These are phyloP conservation scores for Diadumene lineata DNA, from an alignment of 92 coral and sea anemone species.

Conservation along the genomic window DNA sequence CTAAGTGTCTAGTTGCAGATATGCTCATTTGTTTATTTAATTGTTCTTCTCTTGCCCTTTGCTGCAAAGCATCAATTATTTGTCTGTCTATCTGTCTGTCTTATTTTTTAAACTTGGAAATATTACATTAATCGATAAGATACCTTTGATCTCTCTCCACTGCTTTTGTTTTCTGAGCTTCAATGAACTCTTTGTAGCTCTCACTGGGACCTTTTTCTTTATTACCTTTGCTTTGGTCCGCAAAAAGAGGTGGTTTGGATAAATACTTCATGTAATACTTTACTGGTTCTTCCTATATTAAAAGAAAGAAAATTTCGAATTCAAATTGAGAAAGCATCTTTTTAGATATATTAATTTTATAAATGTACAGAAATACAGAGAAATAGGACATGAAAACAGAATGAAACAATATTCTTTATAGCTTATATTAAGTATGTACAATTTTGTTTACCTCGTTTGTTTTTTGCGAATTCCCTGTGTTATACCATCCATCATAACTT, in stretches of 20 bases:
- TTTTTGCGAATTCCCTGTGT: slow-evolving; percentile 64
- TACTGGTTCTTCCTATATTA: slow-evolving; percentile 69
- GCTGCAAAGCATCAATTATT: too few species aligned
- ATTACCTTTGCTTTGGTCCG: slow-evolving; percentile 25
- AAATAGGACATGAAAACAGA: background rate
- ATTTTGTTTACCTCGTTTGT: slow-evolving; percentile 56
- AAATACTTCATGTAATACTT: slow-evolving; percentile 89
- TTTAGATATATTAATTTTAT: too few species aligned
- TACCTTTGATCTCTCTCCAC: slow-evolving; percentile 91
- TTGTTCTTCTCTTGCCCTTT: too few species aligned
- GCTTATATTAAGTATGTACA: too few species aligned
- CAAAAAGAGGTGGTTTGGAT: slow-evolving; percentile 81
- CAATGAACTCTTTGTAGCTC: slow-evolving; percentile 65
- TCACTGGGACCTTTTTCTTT: slow-evolving; percentile 33
- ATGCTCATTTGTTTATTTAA: too few species aligned
- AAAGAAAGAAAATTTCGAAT: too few species aligned
- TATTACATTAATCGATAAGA: background rate
- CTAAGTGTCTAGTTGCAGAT: too few species aligned
- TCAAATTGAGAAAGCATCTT: too few species aligned
- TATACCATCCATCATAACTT: slow-evolving; percentile 61
- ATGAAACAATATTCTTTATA: too few species aligned
- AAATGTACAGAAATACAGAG: background rate
- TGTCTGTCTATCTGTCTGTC: too few species aligned
- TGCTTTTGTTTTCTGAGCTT: slow-evolving; percentile 68
- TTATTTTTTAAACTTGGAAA: too few species aligned